Evolutionary conservation across 2,888 invertebrate genomes (phyloP), one percentile per base, ranked within the genome.

Genomic region (Bombylius discolor): DNA sequence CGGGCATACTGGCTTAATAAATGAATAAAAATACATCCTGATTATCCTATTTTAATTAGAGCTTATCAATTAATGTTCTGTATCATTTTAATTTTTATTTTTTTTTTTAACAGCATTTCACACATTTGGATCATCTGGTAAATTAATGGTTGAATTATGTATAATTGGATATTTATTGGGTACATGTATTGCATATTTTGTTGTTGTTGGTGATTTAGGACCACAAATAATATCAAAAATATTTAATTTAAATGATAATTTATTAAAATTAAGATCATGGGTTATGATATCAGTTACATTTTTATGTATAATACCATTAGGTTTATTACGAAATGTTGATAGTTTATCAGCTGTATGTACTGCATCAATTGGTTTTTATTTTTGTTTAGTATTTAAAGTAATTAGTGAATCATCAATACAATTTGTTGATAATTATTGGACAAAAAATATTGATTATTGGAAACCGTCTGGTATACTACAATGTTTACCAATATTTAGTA

Each of bases 201-300:
- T 98, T 23, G 93, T 98, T n/a, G 91, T 98, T 62, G 98, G 98
- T 1, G 98, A 98, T 71, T 78, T 98, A 49, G 95, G 94, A 1
- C 97, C 98, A 23, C 88, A 88, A 67, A 91, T 97, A 57, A 77
- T 94, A 23, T 82, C 88, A 0, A 89, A 92, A 70, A 77, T 89
- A 64, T 80, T 90, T 53, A 79, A 83, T 51, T 77, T 88, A 39
- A 82, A 83, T 64, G 83, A 83, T 57, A 81, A 81, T 62, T 78
- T 83, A 64, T 77, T 81, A 61, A 82, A 80, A 59, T 70, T 85
- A 31, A 79, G 87, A 62, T 83, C 82, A 2, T 80, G 81, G 65
- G 79, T 87, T 63, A 81, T 88, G 76, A 76, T 87, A 56, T 78
- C 81, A 12, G 80, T 90, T 5, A 88, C 87, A 0, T 65, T 87